A percentile compares a stretch with the other conserved stretches of the same genome.
Evolutionary conservation across 2,888 invertebrate genomes (phyloP).

Genomic region (Epinotia nisella): DNA sequence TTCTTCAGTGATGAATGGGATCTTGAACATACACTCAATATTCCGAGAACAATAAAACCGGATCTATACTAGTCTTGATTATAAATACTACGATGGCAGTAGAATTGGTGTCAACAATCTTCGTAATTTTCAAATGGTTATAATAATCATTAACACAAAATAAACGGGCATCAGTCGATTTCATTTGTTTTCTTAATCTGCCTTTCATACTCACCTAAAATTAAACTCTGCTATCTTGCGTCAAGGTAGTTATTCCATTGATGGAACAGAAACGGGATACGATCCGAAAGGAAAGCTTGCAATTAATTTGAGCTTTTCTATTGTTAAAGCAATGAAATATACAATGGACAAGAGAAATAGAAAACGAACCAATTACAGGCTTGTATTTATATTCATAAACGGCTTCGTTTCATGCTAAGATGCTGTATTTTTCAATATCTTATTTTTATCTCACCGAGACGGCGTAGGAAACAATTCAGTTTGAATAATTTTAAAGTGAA

Average conservation of each 20-base stretch:
- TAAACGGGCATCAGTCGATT: no score
- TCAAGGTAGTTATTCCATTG: background rate
- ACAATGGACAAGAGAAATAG: background rate
- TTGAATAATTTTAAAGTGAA: background rate
- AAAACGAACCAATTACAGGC: background rate
- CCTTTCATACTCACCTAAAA: background rate
- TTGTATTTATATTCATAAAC: background rate
- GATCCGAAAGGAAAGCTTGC: background rate
- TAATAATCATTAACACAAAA: no score
- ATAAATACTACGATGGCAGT: no score
- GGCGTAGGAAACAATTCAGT: background rate
- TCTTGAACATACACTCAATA: no score
- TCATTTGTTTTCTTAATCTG: no score
- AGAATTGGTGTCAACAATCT: no score
- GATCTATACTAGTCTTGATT: no score
- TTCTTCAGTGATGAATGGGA: no score
- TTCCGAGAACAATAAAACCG: no score
- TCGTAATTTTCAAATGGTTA: no score
- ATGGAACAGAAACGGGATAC: background rate
- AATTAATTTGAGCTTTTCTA: background rate
- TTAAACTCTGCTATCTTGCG: background rate
- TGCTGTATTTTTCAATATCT: background rate
- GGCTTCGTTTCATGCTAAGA: background rate
- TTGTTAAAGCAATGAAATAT: background rate
- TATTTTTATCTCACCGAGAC: background rate